These are phyloP conservation scores for Oophaga sylvatica DNA, from an alignment of 2,797 vertebrate genomes.

Conservation along the genomic window DNA sequence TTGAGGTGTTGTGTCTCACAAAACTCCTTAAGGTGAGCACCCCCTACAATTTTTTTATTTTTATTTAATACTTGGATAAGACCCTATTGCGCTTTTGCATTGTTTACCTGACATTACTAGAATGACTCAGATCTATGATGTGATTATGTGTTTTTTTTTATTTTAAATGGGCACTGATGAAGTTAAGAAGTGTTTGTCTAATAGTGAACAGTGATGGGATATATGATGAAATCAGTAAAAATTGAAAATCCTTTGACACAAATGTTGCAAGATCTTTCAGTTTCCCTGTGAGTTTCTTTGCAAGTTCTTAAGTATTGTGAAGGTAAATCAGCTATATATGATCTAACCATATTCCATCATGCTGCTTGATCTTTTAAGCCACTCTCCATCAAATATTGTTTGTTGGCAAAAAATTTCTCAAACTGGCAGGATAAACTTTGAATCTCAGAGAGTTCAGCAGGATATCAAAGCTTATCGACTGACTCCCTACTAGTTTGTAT, in stretches of 20 bases:
- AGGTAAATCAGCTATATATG: neutral
- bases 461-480: slow-evolving; percentile 53
- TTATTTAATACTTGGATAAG: too few species aligned
- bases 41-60: too few species aligned
- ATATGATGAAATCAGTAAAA: neutral
- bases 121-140: too few species aligned
- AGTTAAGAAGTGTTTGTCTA: too few species aligned
- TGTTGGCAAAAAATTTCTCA: slow-evolving; percentile 44
- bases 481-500: slow-evolving; percentile 47
- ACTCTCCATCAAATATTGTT: slow-evolving; percentile 32
- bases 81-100: too few species aligned
- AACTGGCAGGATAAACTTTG: slow-evolving; percentile 26
- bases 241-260: neutral
- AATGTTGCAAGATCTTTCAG: neutral
- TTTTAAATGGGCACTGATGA: too few species aligned
- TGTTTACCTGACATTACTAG: too few species aligned
- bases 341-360: neutral
- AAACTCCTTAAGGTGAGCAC: too few species aligned
- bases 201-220: neutral
- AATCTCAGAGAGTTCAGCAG: slow-evolving; percentile 45
- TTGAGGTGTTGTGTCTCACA: too few species aligned
- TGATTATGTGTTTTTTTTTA: too few species aligned
- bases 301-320: neutral
- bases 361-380: slow-evolving; percentile 21
- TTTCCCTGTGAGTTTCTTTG: neutral